phyloP scores from a whole-genome alignment of 1,140 invertebrate genomes.

The Drosophila nasuta region DNA sequence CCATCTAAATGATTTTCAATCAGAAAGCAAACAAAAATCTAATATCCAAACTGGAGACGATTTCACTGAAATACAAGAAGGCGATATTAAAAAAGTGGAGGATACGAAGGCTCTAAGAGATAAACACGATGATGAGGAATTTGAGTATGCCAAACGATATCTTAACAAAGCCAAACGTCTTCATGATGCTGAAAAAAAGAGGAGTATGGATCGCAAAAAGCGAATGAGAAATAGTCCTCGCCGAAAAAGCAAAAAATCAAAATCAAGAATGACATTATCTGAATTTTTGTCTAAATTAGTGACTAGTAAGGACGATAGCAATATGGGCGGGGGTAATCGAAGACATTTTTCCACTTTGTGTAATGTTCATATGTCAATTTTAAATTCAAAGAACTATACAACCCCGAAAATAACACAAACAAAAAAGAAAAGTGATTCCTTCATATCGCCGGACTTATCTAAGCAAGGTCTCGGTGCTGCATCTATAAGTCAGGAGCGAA shows the following conservation, averaged over 20 bases:
- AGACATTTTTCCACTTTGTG: constrained; percentile 21
- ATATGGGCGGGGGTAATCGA: constrained; percentile 2
- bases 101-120: background rate
- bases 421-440: background rate
- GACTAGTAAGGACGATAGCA: constrained; percentile 1
- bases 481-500: background rate
- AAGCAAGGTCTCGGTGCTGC: constrained; percentile 22
- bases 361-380: background rate
- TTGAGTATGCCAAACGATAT: constrained; percentile 3
- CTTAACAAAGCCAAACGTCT: constrained; percentile 2
- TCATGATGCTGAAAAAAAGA: background rate
- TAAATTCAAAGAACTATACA: background rate
- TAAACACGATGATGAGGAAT: background rate
- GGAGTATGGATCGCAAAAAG: background rate
- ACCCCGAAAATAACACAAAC: background rate
- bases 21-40: too few relatives aligned
- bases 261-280: background rate
- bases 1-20: too few relatives aligned
- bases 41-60: too few relatives aligned
- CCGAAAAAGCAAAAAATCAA: background rate
- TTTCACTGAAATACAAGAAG: too few relatives aligned
- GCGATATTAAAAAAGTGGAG: background rate
- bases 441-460: constrained; percentile 28
- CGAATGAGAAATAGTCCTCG: constrained; percentile 2
- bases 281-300: constrained; percentile 19